These are phyloP conservation scores for Galerucella calmariensis DNA, from an alignment of 2,888 invertebrate genomes.

Conservation along the genomic window DNA sequence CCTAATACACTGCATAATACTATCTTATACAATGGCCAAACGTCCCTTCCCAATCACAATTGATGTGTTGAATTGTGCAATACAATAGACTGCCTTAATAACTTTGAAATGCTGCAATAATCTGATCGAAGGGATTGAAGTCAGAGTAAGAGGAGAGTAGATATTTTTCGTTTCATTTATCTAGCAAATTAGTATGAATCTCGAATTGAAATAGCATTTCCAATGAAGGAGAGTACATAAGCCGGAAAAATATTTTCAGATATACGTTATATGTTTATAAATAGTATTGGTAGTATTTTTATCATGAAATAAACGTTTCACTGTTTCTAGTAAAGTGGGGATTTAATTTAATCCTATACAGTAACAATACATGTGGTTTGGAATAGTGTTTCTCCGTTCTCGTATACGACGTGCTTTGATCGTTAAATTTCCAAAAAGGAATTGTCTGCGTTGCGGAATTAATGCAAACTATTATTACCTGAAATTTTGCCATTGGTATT, in stretches of 20 bases:
- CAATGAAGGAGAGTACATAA: too few relatives aligned
- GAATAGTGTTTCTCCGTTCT: background rate
- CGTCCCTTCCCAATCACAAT: background rate
- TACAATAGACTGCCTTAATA: conserved; percentile 4
- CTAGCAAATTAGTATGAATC: too few relatives aligned
- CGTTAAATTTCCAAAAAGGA: background rate
- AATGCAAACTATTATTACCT: conserved; percentile 13
- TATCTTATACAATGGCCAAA: background rate
- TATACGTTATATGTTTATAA: too few relatives aligned
- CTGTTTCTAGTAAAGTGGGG: too few relatives aligned
- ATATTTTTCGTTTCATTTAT: too few relatives aligned
- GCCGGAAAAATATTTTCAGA: too few relatives aligned
- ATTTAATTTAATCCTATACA: too few relatives aligned
- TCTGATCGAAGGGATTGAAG: background rate
- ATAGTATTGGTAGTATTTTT: too few relatives aligned
- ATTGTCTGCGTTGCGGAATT: conserved; percentile 10
- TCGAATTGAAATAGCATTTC: too few relatives aligned
- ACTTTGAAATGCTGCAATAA: background rate
- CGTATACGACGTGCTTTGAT: background rate
- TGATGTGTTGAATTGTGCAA: background rate
- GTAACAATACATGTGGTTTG: too few relatives aligned
- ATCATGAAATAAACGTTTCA: too few relatives aligned
- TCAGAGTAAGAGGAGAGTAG: background rate
- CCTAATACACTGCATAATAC: too few relatives aligned
- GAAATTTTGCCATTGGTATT: conserved; percentile 16